phyloP scores from a whole-genome alignment of 2,888 invertebrate species.

The Branchellion lobata region DNA sequence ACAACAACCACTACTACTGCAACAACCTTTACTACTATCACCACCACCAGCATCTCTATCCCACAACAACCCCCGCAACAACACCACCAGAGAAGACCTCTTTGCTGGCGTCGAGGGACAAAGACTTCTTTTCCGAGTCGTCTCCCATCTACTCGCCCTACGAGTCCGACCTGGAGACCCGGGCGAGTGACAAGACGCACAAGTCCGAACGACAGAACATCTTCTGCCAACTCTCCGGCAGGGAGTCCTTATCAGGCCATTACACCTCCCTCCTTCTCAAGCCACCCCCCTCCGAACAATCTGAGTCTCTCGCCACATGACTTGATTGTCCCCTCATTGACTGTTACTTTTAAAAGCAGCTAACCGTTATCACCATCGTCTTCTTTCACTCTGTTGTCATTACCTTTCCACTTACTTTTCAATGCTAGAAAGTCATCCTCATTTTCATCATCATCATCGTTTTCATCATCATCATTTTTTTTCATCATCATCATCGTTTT shows the following conservation, averaged over 20 bases:
- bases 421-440: background rate
- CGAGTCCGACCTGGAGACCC: conserved; percentile 12
- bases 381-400: background rate
- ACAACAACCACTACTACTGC: too few relatives aligned
- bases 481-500: background rate
- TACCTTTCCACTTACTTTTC: background rate
- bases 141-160: conserved; percentile 35
- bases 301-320: too few relatives aligned
- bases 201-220: conserved; percentile 31
- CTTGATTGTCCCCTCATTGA: background rate
- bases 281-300: too few relatives aligned
- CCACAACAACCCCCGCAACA: too few relatives aligned
- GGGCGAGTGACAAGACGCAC: background rate
- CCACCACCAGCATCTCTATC: too few relatives aligned
- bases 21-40: too few relatives aligned
- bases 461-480: conserved; percentile 12
- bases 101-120: background rate
- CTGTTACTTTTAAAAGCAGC: background rate
- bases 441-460: background rate
- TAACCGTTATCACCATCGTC: conserved; percentile 1
- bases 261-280: too few relatives aligned
- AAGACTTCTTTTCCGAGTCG: conserved; percentile 37
- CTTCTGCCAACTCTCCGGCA: conserved; percentile 15
- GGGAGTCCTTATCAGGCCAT: background rate
- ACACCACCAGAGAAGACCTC: conserved; percentile 1